phyloP scores from a whole-genome alignment of 2,888 invertebrate genomes.

The Drosophila mettleri region DNA sequence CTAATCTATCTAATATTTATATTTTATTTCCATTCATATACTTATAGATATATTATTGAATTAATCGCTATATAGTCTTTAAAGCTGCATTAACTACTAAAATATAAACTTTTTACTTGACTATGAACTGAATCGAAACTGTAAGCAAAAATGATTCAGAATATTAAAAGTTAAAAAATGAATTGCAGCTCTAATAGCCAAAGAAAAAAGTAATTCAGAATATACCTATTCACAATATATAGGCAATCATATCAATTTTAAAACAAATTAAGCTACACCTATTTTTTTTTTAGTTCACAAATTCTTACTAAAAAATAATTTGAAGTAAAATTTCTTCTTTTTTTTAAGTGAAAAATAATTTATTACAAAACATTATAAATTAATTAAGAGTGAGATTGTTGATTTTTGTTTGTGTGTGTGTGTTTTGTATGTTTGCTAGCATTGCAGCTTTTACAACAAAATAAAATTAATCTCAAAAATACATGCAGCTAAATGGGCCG shows the following conservation, averaged over 20 bases:
- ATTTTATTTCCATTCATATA: background rate
- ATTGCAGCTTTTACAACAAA: slow-evolving; percentile 45
- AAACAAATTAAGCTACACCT: background rate
- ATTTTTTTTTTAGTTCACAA: background rate
- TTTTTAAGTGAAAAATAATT: slow-evolving; percentile 66
- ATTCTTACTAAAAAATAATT: background rate
- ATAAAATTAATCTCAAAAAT: slow-evolving; percentile 64
- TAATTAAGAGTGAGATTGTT: slow-evolving; percentile 71
- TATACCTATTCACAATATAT: background rate
- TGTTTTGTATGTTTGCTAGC: slow-evolving; percentile 17
- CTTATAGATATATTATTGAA: background rate
- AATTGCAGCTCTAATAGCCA: background rate
- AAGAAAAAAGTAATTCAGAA: background rate
- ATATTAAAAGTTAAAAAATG: background rate
- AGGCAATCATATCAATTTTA: background rate
- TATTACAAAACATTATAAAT: slow-evolving; percentile 76
- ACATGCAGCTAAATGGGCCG: slow-evolving; percentile 53
- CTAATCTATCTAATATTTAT: no score
- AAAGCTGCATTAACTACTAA: background rate
- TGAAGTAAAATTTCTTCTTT: slow-evolving; percentile 10
- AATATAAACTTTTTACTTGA: no score
- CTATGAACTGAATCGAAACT: no score
- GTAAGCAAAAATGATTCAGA: background rate
- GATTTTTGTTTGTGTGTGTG: slow-evolving; percentile 5
- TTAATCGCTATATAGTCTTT: background rate